Conservation (phyloP, 1,140 invertebrate genomes). For the Liolophura sinensis region DNA sequence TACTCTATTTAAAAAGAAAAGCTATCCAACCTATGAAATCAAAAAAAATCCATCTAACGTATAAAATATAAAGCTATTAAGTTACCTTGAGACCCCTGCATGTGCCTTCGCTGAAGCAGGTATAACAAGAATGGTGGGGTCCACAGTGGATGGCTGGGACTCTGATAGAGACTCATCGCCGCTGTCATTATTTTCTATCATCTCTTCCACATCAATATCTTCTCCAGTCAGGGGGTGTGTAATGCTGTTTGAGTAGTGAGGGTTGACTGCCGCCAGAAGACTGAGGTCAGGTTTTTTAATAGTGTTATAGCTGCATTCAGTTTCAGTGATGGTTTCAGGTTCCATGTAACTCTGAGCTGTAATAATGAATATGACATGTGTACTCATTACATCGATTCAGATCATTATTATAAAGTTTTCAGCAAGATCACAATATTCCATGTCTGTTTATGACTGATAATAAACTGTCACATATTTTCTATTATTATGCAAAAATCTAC, state of each 20-base stretch:
- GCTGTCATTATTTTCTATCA: slow-evolving; percentile 19
- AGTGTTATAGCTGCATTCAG: slow-evolving; percentile 34
- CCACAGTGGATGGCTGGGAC: slow-evolving; percentile 19
- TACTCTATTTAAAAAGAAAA: too few relatives aligned
- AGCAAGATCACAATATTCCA: too few relatives aligned
- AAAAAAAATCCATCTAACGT: too few relatives aligned
- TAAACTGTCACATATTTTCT: too few relatives aligned
- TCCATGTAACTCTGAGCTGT: too few relatives aligned
- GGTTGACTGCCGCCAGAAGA: slow-evolving; percentile 21
- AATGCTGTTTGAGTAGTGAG: slow-evolving; percentile 29
- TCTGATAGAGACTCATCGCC: slow-evolving; percentile 14
- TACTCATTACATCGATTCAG: too few relatives aligned
- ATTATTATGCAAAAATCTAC: too few relatives aligned
- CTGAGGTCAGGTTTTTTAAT: slow-evolving; percentile 37
- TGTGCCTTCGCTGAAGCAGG: slow-evolving; percentile 42
- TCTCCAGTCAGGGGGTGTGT: slow-evolving; percentile 36
- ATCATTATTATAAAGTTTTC: too few relatives aligned
- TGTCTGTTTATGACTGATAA: too few relatives aligned
- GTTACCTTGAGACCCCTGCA: slow-evolving; percentile 29
- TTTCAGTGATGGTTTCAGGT: slow-evolving; percentile 22
- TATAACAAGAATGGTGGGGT: slow-evolving; percentile 44
- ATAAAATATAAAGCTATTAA: too few relatives aligned
- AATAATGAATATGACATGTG: too few relatives aligned
- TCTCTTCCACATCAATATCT: slow-evolving; percentile 5
- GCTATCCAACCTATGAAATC: too few relatives aligned